Percentiles rank a stretch among this genome's conserved stretches.
Evolutionary conservation across 2,797 vertebrate genomes (phyloP).

Genomic region (Triplophysa bombifrons): DNA sequence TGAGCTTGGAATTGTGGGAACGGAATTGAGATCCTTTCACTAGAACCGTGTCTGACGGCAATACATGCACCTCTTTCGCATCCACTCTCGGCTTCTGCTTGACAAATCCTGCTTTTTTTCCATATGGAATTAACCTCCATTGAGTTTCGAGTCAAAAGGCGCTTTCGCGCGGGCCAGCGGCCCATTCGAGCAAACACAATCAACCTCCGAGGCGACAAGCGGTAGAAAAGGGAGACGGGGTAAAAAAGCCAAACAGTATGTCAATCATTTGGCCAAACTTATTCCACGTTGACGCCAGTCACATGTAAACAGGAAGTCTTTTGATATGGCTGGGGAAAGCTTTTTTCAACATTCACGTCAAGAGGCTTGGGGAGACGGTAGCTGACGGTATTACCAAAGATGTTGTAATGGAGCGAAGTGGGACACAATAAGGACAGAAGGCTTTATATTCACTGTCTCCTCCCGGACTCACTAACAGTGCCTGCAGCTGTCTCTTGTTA

Average conservation of each 20-base stretch:
- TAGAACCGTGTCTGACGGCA: constrained; percentile 15
- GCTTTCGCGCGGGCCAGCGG: constrained; percentile 5
- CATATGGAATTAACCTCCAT: constrained; percentile 51
- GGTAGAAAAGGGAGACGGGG: neutral
- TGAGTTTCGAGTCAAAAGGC: constrained; percentile 43
- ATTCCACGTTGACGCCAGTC: constrained; percentile 39
- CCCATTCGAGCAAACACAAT: constrained; percentile 34
- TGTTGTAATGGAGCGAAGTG: constrained; percentile 17
- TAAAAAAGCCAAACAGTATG: constrained; percentile 41
- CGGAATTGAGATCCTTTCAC: constrained; percentile 26
- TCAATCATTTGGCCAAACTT: constrained; percentile 45
- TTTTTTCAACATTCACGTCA: constrained; percentile 27
- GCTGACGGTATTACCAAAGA: constrained; percentile 32
- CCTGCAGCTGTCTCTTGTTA: constrained; percentile 49
- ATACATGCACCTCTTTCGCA: constrained; percentile 20
- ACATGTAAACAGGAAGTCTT: constrained; percentile 54
- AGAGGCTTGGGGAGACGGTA: constrained; percentile 7
- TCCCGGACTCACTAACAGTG: constrained; percentile 31
- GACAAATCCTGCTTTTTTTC: constrained; percentile 35
- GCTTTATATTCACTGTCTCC: constrained; percentile 28
- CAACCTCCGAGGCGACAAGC: constrained; percentile 31
- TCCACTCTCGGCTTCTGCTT: constrained; percentile 22
- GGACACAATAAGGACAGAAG: constrained; percentile 26
- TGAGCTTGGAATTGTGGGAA: constrained; percentile 36
- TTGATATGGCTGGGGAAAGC: constrained; percentile 51